Percentiles rank a stretch among this genome's conserved stretches.
These are phyloP conservation scores for Zoroaster sp. DNA, from an alignment of 53 echinoderm and acorn worm species.

Conservation along the genomic window DNA sequence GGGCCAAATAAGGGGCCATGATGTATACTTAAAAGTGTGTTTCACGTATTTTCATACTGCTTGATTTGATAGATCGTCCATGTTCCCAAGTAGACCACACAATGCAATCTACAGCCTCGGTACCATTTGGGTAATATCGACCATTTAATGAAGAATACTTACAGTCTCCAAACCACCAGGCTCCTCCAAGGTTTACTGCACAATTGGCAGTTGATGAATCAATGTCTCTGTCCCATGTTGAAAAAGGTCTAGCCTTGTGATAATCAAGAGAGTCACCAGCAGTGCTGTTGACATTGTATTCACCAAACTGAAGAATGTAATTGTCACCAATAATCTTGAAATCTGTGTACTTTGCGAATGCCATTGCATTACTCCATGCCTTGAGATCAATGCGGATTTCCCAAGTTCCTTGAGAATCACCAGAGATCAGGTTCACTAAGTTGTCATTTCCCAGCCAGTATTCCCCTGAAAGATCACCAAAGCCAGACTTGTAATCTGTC, in stretches of 20 bases:
- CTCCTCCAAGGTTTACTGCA: neutral
- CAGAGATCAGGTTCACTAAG: neutral
- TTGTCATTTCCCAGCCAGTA: constrained; percentile 29
- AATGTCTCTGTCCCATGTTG: neutral
- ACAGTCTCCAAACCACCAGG: constrained; percentile 19
- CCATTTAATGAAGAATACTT: neutral
- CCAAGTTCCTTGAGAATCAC: neutral
- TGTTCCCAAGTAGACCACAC: neutral
- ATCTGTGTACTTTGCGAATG: neutral
- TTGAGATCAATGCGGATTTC: neutral
- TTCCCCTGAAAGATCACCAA: neutral
- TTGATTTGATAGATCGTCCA: neutral
- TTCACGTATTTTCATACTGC: neutral
- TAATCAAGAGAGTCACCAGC: constrained; percentile 2
- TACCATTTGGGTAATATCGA: neutral
- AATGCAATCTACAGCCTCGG: neutral
- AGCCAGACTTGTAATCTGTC: neutral
- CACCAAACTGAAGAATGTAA: neutral
- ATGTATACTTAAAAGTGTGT: too few relatives aligned
- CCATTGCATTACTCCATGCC: neutral
- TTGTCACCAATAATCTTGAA: neutral
- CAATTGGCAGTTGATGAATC: neutral
- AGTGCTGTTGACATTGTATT: neutral
- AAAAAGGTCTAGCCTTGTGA: neutral
- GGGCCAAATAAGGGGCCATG: too few relatives aligned